These are phyloP conservation scores for Solenopsis invicta DNA, from an alignment of 1,140 invertebrate genomes.

Conservation along the genomic window DNA sequence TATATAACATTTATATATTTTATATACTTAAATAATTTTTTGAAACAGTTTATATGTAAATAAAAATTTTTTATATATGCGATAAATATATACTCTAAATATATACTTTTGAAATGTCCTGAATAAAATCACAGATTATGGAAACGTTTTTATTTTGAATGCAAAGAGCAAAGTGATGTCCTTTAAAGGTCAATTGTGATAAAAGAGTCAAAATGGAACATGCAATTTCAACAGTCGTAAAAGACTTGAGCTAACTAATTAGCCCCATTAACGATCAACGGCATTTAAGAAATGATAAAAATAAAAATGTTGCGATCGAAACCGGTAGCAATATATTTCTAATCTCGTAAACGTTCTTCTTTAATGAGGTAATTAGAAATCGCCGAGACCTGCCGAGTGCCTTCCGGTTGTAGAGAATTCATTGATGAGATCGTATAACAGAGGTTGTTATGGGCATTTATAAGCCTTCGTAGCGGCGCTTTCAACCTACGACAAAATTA, in stretches of 20 bases:
- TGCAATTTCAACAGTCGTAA: conserved; percentile 47
- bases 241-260: neutral
- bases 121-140: neutral
- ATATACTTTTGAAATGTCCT: neutral
- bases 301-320: conserved; percentile 13
- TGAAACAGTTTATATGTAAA: neutral
- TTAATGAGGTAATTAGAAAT: conserved; percentile 74
- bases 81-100: neutral
- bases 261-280: neutral
- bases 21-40: neutral
- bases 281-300: neutral
- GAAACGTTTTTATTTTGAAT: neutral
- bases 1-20: neutral
- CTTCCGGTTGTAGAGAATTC: conserved; percentile 78
- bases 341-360: conserved; percentile 37
- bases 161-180: conserved; percentile 56
- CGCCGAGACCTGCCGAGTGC: conserved; percentile 75
- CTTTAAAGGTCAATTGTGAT: conserved; percentile 79
- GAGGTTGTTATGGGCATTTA: conserved; percentile 70
- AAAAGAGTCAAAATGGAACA: conserved; percentile 44
- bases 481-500: conserved; percentile 79
- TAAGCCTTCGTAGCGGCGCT: conserved; percentile 51
- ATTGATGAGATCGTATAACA: conserved; percentile 72
- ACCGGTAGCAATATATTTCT: conserved; percentile 12
- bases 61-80: neutral